A percentile compares a stretch with the other conserved stretches of the same genome.
Conservation (phyloP, 2,797 vertebrate species). For the Sebastes matsubarae region DNA sequence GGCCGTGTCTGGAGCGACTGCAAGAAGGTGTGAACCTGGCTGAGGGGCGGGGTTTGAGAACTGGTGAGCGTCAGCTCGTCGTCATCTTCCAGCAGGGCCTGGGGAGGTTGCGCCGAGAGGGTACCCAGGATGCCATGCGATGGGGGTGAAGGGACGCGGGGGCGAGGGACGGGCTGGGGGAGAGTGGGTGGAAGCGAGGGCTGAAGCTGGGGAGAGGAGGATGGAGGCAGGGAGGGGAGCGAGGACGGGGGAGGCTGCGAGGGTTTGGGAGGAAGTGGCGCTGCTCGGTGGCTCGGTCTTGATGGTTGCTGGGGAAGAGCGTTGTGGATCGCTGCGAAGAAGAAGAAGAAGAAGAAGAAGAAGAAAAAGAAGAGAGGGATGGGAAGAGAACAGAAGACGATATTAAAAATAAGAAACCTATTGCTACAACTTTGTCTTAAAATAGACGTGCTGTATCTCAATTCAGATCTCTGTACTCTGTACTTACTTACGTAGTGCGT, state of each 20-base stretch:
- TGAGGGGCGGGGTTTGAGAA: conserved; percentile 63
- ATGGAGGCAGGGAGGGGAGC: conserved; percentile 46
- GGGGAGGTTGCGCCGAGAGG: conserved; percentile 80
- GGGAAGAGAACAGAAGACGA: background rate
- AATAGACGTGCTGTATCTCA: background rate
- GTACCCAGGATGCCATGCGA: conserved; percentile 75
- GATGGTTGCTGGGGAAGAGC: conserved; percentile 93
- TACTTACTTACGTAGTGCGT: background rate
- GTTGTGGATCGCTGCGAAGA: conserved; percentile 87
- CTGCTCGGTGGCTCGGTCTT: conserved; percentile 89
- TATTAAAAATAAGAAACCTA: background rate
- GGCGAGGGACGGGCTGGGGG: conserved; percentile 52
- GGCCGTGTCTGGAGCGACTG: conserved; percentile 71
- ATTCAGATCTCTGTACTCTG: background rate
- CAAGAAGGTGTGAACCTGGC: conserved; percentile 87
- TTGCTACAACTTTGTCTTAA: background rate
- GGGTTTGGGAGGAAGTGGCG: conserved; percentile 88
- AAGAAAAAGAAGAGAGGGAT: conserved; percentile 11
- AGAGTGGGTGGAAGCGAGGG: conserved; percentile 59
- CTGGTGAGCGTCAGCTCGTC: conserved; percentile 64
- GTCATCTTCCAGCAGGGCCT: conserved; percentile 80
- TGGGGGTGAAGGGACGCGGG: conserved; percentile 66
- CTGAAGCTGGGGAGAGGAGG: conserved; percentile 56
- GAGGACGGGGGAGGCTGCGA: conserved; percentile 71
- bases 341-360: background rate